These are phyloP conservation scores for Volucella bombylans DNA, from an alignment of 2,888 invertebrate species.

Conservation along the genomic window DNA sequence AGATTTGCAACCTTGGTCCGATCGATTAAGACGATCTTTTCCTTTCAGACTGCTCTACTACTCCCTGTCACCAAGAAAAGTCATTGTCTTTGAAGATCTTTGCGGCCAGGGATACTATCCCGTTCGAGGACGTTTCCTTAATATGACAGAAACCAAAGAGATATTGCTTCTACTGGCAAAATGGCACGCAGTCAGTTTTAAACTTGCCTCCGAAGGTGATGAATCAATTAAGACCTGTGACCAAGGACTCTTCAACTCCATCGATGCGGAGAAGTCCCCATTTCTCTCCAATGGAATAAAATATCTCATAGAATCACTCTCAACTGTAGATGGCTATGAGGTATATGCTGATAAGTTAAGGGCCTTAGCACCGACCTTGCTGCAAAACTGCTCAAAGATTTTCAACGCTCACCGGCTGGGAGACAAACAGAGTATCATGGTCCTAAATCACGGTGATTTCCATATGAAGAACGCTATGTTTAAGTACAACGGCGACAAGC, in stretches of 20 bases:
- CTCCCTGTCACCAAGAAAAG: constrained; percentile 51
- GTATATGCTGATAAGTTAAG: constrained; percentile 74
- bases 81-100: constrained; percentile 51
- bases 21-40: too few relatives aligned
- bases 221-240: background rate
- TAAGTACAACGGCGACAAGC: constrained; percentile 37
- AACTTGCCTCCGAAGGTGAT: constrained; percentile 28
- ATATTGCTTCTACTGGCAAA: constrained; percentile 75
- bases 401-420: constrained; percentile 70
- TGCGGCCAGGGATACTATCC: background rate
- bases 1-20: too few relatives aligned
- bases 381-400: constrained; percentile 38
- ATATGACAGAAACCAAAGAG: constrained; percentile 56
- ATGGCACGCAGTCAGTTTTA: constrained; percentile 75
- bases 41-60: constrained; percentile 11
- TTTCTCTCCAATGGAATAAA: background rate
- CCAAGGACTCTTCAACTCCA: background rate
- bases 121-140: constrained; percentile 32
- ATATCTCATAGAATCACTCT: background rate
- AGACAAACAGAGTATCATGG: constrained; percentile 64
- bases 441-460: constrained; percentile 78
- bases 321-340: constrained; percentile 20
- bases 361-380: constrained; percentile 40
- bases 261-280: background rate
- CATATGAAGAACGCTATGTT: constrained; percentile 79